A percentile compares a stretch with the other conserved stretches of the same genome.
Conservation (phyloP, 2,113 vertebrate genomes). For the Calyptommatus sinebrachiatus region DNA sequence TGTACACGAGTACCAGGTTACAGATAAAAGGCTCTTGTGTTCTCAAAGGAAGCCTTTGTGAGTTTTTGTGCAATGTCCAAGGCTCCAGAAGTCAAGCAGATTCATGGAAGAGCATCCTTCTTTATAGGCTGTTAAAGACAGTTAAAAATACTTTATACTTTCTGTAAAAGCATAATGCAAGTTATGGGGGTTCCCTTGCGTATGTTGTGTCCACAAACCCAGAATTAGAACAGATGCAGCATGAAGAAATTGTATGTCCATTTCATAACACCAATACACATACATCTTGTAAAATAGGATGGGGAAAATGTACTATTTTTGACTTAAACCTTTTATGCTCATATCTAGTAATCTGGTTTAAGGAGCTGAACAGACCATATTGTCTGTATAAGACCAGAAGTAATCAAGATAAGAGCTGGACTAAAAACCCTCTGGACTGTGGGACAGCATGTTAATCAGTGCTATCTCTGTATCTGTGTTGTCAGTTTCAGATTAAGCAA, state of each 20-base stretch:
- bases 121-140: conserved; percentile 55
- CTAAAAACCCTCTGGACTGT: no score
- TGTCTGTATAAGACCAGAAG: background rate
- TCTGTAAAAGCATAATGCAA: conserved; percentile 44
- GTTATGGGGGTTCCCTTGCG: conserved; percentile 4
- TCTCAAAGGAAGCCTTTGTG: conserved; percentile 52
- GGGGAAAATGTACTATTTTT: no score
- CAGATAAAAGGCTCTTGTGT: conserved; percentile 64
- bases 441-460: no score
- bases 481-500: no score
- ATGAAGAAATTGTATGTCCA: no score
- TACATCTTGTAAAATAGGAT: no score
- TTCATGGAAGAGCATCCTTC: conserved; percentile 64
- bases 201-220: background rate
- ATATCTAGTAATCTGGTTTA: no score
- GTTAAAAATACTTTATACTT: conserved; percentile 51
- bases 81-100: conserved; percentile 60
- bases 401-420: background rate
- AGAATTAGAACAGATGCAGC: background rate
- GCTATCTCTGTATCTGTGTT: no score
- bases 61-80: conserved; percentile 52
- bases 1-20: conserved; percentile 55
- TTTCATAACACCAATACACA: no score
- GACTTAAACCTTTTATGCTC: no score
- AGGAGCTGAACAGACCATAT: no score